Conservation (phyloP, 2,888 invertebrate species). For the Neelides folsomi region DNA sequence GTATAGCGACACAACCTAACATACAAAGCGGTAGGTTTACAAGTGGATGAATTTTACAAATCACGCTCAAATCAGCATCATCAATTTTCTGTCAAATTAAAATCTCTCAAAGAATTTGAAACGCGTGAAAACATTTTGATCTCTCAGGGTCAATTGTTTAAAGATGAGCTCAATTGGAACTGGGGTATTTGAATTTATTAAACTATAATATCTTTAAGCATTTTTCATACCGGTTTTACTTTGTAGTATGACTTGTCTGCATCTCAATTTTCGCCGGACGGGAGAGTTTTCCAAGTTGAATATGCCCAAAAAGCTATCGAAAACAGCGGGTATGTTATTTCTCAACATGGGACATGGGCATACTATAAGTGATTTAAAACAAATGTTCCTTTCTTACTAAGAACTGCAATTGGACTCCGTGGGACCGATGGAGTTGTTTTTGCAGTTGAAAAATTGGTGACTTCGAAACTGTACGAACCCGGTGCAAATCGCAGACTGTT, state of each 20-base stretch:
- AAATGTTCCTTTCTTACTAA: conserved; percentile 34
- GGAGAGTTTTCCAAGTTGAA: conserved; percentile 98
- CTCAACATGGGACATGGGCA: not conserved
- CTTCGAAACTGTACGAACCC: conserved; percentile 81
- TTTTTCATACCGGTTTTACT: conserved; percentile 12
- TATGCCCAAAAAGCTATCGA: conserved; percentile 99
- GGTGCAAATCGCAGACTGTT: conserved; percentile 85
- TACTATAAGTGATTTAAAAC: not conserved
- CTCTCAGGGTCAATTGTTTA: too few species aligned
- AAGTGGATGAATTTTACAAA: too few species aligned
- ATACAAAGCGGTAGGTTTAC: too few species aligned
- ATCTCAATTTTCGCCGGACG: conserved; percentile 99
- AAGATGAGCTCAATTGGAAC: conserved; percentile 89
- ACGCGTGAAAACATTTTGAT: too few species aligned
- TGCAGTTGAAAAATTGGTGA: conserved; percentile 91
- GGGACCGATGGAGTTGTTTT: conserved; percentile 95
- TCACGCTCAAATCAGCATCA: too few species aligned
- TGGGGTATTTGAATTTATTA: conserved; percentile 50
- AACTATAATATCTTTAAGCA: conserved; percentile 3
- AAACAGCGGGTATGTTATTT: conserved; percentile 65
- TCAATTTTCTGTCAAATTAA: not conserved
- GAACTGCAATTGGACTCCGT: conserved; percentile 81
- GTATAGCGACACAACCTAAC: too few species aligned
- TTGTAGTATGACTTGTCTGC: conserved; percentile 96
- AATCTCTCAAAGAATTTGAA: not conserved